Conservation (phyloP, 2,888 invertebrate species). For the Pecten maximus region DNA sequence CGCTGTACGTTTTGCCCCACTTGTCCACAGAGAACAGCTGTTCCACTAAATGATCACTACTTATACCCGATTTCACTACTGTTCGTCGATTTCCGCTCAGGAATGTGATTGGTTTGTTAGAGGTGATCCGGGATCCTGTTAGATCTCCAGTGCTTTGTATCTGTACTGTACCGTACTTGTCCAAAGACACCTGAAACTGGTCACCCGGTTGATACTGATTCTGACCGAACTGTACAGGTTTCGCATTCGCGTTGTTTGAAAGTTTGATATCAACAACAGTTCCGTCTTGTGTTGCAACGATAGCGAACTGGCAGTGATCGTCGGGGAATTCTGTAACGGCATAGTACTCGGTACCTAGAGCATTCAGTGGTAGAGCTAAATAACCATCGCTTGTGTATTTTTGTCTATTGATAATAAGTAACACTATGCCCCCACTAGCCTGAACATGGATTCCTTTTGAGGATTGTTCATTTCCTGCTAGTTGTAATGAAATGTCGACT, state of each 20-base stretch:
- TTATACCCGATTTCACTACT: constrained; percentile 54
- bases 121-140: constrained; percentile 68
- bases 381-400: constrained; percentile 63
- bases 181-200: constrained; percentile 27
- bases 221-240: background rate
- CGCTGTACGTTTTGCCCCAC: constrained; percentile 75
- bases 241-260: background rate
- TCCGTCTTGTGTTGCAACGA: background rate
- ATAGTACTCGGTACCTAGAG: constrained; percentile 62
- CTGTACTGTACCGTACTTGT: constrained; percentile 61
- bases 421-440: constrained; percentile 59
- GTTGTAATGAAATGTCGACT: constrained; percentile 53
- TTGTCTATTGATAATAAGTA: constrained; percentile 61
- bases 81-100: constrained; percentile 71
- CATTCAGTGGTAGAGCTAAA: constrained; percentile 60
- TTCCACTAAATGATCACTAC: constrained; percentile 68
- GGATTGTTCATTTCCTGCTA: constrained; percentile 50
- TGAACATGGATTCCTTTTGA: constrained; percentile 56
- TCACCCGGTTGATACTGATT: background rate
- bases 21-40: constrained; percentile 72
- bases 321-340: constrained; percentile 58
- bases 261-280: background rate
- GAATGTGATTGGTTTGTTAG: constrained; percentile 69
- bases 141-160: constrained; percentile 67
- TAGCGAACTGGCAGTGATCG: background rate